Conservation (phyloP, 2,888 invertebrate species). For the Smittia sp. region DNA sequence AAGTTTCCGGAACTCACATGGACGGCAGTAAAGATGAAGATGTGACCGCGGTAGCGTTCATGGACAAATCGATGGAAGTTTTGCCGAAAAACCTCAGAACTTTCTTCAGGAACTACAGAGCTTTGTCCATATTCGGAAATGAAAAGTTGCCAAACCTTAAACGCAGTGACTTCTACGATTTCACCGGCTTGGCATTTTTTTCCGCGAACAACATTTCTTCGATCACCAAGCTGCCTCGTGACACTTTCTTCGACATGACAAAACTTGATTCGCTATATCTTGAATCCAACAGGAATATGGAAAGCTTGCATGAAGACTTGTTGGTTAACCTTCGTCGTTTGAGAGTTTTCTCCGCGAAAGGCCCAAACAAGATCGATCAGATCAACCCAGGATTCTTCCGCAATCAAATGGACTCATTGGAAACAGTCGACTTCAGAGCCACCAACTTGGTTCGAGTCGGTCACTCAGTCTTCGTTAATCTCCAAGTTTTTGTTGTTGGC, state of each 20-base stretch:
- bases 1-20: background rate
- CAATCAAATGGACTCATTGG: background rate
- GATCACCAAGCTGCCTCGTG: background rate
- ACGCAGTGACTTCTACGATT: background rate
- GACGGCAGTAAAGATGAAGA: background rate
- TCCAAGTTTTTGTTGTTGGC: too few relatives aligned
- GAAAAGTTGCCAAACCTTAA: background rate
- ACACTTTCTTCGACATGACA: background rate
- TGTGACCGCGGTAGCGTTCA: background rate
- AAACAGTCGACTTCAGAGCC: background rate
- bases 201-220: background rate
- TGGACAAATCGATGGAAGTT: background rate
- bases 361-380: background rate
- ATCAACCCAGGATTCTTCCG: conserved; percentile 1
- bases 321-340: background rate
- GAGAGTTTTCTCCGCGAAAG: background rate
- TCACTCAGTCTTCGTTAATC: background rate
- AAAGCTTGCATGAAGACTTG: background rate
- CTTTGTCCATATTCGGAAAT: background rate
- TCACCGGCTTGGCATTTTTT: background rate
- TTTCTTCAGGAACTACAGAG: background rate
- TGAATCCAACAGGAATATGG: background rate
- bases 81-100: background rate
- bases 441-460: background rate
- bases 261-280: background rate